These are phyloP conservation scores for Castor canadensis DNA, from an alignment of 2,113 vertebrate species.

Conservation along the genomic window DNA sequence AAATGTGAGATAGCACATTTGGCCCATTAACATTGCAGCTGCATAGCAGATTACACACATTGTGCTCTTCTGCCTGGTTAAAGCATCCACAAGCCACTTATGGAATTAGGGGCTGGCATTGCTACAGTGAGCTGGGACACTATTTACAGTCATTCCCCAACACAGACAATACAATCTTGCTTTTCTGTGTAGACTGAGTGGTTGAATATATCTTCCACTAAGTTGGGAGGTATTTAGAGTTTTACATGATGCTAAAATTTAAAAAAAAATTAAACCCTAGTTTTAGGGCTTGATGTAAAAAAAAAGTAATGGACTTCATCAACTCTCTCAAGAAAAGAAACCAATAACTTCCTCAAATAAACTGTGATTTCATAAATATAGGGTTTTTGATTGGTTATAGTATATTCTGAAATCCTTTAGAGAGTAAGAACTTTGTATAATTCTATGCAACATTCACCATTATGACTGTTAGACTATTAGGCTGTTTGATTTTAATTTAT, in stretches of 20 bases:
- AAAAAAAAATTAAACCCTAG: background rate
- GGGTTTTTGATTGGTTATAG: background rate
- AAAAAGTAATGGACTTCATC: background rate
- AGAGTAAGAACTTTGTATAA: background rate
- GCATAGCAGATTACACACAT: slow-evolving; percentile 56
- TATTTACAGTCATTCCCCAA: slow-evolving; percentile 24
- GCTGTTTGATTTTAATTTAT: slow-evolving; percentile 5
- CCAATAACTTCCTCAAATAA: background rate
- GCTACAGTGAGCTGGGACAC: slow-evolving; percentile 59
- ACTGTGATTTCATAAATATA: background rate
- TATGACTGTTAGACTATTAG: background rate
- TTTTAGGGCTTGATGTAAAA: background rate
- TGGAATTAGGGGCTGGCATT: slow-evolving; percentile 62
- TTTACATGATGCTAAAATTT: background rate
- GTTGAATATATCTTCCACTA: slow-evolving; percentile 29
- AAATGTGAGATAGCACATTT: background rate
- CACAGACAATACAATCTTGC: slow-evolving; percentile 14
- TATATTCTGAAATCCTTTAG: background rate
- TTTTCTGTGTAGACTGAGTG: background rate
- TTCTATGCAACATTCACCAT: background rate
- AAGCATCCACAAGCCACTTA: slow-evolving; percentile 58
- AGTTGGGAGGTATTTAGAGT: background rate
- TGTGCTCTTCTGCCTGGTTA: background rate
- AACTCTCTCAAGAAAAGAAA: background rate
- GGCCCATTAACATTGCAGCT: slow-evolving; percentile 68